Conservation (phyloP, 2,113 vertebrate genomes). For the Raphicerus campestris region DNA sequence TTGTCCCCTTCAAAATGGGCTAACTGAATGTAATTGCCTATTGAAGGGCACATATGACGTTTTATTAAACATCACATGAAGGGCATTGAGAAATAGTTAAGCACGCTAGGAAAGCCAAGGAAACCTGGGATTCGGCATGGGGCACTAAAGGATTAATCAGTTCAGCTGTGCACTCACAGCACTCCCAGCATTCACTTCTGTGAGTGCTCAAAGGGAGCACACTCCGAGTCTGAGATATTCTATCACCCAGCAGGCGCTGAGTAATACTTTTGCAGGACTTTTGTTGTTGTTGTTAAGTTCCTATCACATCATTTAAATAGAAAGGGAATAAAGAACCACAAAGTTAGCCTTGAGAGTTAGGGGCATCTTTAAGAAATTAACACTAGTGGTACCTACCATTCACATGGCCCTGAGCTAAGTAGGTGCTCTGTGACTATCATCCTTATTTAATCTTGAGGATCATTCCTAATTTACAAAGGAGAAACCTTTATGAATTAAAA, state of each 20-base stretch:
- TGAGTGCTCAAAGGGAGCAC: constrained; percentile 52
- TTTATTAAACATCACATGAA: constrained; percentile 8
- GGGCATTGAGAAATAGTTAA: constrained; percentile 33
- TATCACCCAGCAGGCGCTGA: not conserved
- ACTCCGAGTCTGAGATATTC: constrained; percentile 12
- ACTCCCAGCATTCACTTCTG: constrained; percentile 11
- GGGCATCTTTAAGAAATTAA: not conserved
- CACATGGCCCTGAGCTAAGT: not conserved
- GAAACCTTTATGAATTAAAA: not conserved
- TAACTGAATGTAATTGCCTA: constrained; percentile 11
- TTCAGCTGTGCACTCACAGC: not conserved
- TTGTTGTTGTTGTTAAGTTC: not conserved
- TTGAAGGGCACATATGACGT: constrained; percentile 31
- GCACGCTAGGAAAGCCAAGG: not conserved
- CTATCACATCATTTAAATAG: not conserved
- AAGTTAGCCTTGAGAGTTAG: not conserved
- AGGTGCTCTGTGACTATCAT: not conserved
- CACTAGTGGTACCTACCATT: not conserved
- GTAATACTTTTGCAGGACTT: constrained; percentile 12
- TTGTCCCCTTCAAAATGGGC: not conserved
- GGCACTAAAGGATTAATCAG: constrained; percentile 53
- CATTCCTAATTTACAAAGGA: not conserved
- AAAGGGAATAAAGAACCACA: not conserved
- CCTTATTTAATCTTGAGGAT: not conserved
- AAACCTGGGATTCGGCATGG: not conserved